Evolutionary conservation across 1,140 invertebrate genomes (phyloP).

Genomic region (Acromyrmex heyeri): DNA sequence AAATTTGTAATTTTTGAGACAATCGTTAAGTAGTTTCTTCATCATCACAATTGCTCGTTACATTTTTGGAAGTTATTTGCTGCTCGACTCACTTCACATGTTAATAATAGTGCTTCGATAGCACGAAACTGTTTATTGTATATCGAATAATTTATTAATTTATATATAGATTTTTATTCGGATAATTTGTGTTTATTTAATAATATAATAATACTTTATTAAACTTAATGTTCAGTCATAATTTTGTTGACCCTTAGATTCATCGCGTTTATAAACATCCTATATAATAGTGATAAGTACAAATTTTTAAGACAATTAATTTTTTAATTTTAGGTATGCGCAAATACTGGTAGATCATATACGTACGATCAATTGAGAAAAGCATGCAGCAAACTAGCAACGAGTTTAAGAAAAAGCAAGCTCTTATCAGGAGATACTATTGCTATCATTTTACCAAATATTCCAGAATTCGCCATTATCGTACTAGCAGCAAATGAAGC

Average conservation of each 20-base stretch:
- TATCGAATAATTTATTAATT: not conserved
- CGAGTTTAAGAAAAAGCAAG: slow-evolving; percentile 89
- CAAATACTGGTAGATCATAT: slow-evolving; percentile 89
- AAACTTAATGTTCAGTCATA: not conserved
- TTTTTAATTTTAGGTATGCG: slow-evolving; percentile 83
- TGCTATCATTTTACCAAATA: slow-evolving; percentile 90
- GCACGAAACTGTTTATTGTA: not conserved
- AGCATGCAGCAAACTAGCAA: slow-evolving; percentile 88
- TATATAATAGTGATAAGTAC: not conserved
- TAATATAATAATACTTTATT: not conserved
- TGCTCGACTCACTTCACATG: no score
- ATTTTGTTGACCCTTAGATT: not conserved
- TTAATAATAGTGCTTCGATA: no score
- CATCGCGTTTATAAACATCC: not conserved
- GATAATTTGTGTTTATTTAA: not conserved
- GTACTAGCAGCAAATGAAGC: slow-evolving; percentile 89
- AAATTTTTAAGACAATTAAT: not conserved
- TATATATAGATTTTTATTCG: no score
- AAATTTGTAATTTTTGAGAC: no score
- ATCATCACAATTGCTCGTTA: no score
- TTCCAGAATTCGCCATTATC: slow-evolving; percentile 90
- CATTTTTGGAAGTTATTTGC: no score
- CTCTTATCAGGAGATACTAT: slow-evolving; percentile 90
- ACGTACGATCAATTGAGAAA: slow-evolving; percentile 90
- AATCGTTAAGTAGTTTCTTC: no score